Conservation (phyloP, 2,888 invertebrate species). For the Argyresthia albistria region DNA sequence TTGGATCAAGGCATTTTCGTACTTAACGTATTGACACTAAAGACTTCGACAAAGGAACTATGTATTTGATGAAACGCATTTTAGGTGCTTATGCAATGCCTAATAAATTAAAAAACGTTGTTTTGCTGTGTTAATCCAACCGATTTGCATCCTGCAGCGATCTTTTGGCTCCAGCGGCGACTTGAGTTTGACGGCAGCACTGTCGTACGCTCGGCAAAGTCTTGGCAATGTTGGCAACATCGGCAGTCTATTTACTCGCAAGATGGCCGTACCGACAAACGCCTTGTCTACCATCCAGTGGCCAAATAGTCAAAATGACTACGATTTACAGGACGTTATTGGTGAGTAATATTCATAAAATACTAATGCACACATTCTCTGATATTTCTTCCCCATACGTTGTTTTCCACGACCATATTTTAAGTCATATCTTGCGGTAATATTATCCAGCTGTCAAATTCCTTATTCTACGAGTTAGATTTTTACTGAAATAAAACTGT, state of each 20-base stretch:
- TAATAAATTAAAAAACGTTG: too few species aligned
- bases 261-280: constrained; percentile 46
- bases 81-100: too few species aligned
- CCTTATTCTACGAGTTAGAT: constrained; percentile 1
- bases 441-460: constrained; percentile 16
- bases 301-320: constrained; percentile 94
- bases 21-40: too few species aligned
- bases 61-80: too few species aligned
- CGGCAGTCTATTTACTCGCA: constrained; percentile 38
- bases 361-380: constrained; percentile 6
- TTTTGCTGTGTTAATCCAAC: too few species aligned
- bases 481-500: too few species aligned
- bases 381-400: not conserved
- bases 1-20: too few species aligned
- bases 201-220: constrained; percentile 41
- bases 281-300: constrained; percentile 73
- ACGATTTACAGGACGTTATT: constrained; percentile 94
- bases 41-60: too few species aligned
- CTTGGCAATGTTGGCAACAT: constrained; percentile 23
- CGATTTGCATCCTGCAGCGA: not conserved
- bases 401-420: constrained; percentile 9
- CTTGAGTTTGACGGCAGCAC: constrained; percentile 30
- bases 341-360: constrained; percentile 73
- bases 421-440: constrained; percentile 11
- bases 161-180: not conserved